Evolutionary conservation across 2,113 vertebrate genomes (phyloP), one percentile per base, ranked within the genome.

Genomic region (Gorilla gorilla): DNA sequence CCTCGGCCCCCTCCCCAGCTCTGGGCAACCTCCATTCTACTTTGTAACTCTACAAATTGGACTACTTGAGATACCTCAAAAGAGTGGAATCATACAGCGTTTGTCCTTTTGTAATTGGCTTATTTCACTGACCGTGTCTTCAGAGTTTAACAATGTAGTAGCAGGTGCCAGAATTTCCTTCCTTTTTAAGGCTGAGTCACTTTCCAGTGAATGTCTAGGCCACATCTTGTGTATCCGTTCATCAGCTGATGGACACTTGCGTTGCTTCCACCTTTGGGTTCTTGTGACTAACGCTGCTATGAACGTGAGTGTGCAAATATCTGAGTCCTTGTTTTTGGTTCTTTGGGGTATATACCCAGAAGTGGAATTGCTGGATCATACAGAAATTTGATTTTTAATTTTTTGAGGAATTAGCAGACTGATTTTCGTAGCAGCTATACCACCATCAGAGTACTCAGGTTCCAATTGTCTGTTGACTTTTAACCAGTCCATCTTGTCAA

Each of bases 1-100:
- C 16, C 6, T 16, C 2, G 1, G 1, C 40, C 17, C 11, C 1
- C 3, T 1, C 11, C 27, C 45, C 75, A 6, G 25, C 4, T 38
- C 25, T 50, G 4, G 38, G 27, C 35, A 32, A 2, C 61, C 32
- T 23, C 13, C 13, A 6, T 14, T 14, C 61, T 22, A 2, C 78
- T 52, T 52, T 48, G 48, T 48, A 1, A 38, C 8, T 83, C 89
- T 91, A 8, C 9, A 30, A 38, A n/a, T 40, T 35, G 9, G 35
- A 72, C 83, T 14, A 0, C 16, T 32, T 48, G 23, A 4, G 11
- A 59, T 16, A 6, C 48, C 55, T 45, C 78, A 0, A 7, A 3
- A 0, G 12, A 59, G 20, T 9, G 16, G 14, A 59, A 6, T 75
- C 32, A 64, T 0, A 3, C 52, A 2, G 35, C 48, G 5, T 30